phyloP scores from a whole-genome alignment of 1,140 invertebrate genomes.

The Ips typographus region DNA sequence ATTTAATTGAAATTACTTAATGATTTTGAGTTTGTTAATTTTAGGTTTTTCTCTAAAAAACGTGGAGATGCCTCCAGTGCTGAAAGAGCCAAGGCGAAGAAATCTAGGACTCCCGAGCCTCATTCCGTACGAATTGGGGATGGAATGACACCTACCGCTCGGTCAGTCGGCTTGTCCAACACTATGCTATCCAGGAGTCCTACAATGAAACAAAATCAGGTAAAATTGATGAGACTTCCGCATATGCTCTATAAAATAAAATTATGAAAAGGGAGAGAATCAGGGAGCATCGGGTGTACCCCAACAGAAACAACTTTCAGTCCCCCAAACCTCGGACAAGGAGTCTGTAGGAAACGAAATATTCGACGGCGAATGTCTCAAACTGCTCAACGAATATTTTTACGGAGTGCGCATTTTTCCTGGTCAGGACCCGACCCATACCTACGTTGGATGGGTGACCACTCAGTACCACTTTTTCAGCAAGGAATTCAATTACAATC shows the following conservation, averaged over 20 bases:
- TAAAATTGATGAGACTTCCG: constrained; percentile 37
- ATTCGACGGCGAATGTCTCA: constrained; percentile 83
- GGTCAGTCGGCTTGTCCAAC: constrained; percentile 40
- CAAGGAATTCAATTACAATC: constrained; percentile 86
- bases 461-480: constrained; percentile 92
- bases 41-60: constrained; percentile 79
- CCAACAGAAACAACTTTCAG: constrained; percentile 71
- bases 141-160: constrained; percentile 28
- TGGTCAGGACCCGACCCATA: constrained; percentile 95
- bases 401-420: constrained; percentile 89
- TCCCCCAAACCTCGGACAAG: constrained; percentile 64
- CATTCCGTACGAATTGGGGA: constrained; percentile 52
- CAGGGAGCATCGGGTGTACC: constrained; percentile 68
- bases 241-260: not conserved
- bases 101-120: constrained; percentile 73
- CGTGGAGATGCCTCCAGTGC: constrained; percentile 65
- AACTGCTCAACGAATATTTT: constrained; percentile 96
- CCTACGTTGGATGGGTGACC: constrained; percentile 99
- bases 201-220: constrained; percentile 62
- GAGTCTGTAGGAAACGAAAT: constrained; percentile 81
- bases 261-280: constrained; percentile 32
- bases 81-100: constrained; percentile 59
- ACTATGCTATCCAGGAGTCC: constrained; percentile 52
- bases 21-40: not conserved
- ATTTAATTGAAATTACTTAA: not conserved